These are phyloP conservation scores for Anguilla obscura DNA, from an alignment of 2,797 vertebrate species.

Conservation along the genomic window DNA sequence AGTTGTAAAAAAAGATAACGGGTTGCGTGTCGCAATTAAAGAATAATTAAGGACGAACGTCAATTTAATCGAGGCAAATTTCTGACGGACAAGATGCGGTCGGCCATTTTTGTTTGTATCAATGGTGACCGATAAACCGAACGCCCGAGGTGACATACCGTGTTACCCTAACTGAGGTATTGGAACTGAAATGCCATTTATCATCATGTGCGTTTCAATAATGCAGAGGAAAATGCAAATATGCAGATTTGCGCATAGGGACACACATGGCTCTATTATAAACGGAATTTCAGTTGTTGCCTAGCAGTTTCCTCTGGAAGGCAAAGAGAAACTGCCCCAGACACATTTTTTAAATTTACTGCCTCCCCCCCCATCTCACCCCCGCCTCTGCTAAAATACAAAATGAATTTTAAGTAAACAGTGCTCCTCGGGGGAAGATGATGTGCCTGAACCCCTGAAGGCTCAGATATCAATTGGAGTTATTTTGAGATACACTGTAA, in stretches of 20 bases:
- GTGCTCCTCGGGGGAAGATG: not conserved
- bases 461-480: constrained; percentile 20
- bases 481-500: constrained; percentile 1
- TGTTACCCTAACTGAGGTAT: not conserved
- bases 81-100: not conserved
- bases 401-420: not conserved
- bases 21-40: no score
- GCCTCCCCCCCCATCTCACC: not conserved
- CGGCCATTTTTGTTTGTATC: not conserved
- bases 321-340: not conserved
- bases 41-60: no score
- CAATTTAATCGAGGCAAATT: no score
- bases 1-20: not conserved
- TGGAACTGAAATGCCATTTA: not conserved
- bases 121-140: not conserved
- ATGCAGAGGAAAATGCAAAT: not conserved
- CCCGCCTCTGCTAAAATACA: not conserved
- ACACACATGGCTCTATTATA: not conserved
- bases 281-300: not conserved
- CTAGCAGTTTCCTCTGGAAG: not conserved
- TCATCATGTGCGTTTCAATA: not conserved
- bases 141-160: not conserved
- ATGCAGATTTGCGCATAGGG: not conserved
- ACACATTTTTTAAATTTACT: not conserved
- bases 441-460: not conserved